phyloP scores from a whole-genome alignment of 2,888 invertebrate genomes.

The Argynnis bischoffii region DNA sequence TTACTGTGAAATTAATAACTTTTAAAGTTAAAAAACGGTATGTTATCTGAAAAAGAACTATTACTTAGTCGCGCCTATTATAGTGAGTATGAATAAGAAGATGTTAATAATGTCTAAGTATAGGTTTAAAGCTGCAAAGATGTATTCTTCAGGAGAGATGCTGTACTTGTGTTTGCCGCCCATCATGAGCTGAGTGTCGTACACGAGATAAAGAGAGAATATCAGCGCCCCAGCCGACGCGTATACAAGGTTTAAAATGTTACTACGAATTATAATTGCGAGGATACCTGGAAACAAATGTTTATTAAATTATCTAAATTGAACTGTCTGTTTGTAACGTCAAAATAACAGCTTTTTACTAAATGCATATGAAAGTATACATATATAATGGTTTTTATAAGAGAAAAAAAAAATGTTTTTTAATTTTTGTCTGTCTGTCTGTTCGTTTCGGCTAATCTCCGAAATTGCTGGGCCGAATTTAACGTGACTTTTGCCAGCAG shows the following conservation, averaged over 20 bases:
- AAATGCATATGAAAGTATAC: too few species aligned
- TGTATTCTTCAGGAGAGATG: constrained; percentile 96
- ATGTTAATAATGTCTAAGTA: constrained; percentile 95
- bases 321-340: too few species aligned
- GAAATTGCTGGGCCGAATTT: too few species aligned
- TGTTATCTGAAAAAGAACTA: background rate
- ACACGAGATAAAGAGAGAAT: constrained; percentile 93
- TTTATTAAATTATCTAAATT: too few species aligned
- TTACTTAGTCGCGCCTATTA: constrained; percentile 81
- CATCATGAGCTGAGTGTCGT: constrained; percentile 95
- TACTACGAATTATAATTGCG: constrained; percentile 84
- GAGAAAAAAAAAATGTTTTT: too few species aligned
- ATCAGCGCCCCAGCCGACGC: constrained; percentile 92
- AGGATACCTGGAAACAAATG: constrained; percentile 75
- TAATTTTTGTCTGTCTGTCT: too few species aligned
- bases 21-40: background rate
- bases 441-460: too few species aligned
- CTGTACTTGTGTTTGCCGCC: constrained; percentile 94
- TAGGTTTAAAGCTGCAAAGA: constrained; percentile 94
- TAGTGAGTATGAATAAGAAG: constrained; percentile 92
- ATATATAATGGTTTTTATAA: too few species aligned
- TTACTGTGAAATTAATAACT: background rate
- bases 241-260: constrained; percentile 87
- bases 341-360: too few species aligned
- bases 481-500: too few species aligned